Evolutionary conservation across 35 echinoderm and acorn worm species (phyloP), one percentile per base, ranked within the genome.

Genomic region (Ptychodera flava): DNA sequence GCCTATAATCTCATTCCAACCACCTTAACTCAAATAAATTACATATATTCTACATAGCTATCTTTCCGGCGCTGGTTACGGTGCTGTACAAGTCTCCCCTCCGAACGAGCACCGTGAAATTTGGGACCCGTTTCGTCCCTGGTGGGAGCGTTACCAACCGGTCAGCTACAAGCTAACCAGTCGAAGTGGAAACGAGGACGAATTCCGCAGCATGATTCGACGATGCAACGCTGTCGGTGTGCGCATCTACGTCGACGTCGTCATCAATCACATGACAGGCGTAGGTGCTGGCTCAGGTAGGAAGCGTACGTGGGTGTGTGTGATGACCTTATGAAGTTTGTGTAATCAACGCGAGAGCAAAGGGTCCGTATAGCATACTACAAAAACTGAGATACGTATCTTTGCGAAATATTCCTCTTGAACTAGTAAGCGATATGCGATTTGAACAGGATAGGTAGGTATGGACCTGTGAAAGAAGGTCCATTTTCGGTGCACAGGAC

Each of bases 211-310:
- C 35, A 95, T 95, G 93, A 87, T 95, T 10, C 31, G 82, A 1
- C 80, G 93, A 76, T 95, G 93, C 52, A 91, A 95, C 84, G 76
- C 82, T n/a, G 87, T 86, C 30, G 93, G 93, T 28, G 93, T 95
- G 0, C 78, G 87, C 36, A 91, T 95, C 80, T 95, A 95, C 85
- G 87, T 81, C 16, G 93, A 95, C 37, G 93, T 79, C 27, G 93
- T 95, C 16, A 31, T 92, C 33, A 92, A 95, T 80, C 90, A 95
- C 85, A 95, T 95, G 90, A 36, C 16, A 36, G 82, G 34, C 89
- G 92, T 94, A 38, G 33, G 92, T 88, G 34, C 85, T 88, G 2
- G 90, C 90, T 79, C 92, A 94, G 36, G 89, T 89, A 16, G 37
- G 78, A 0, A 80, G 92, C 30, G n/a, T n/a, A n/a, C n/a, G n/a